phyloP scores from a whole-genome alignment of 1,140 invertebrate species.

The Brachystomella parvula region DNA sequence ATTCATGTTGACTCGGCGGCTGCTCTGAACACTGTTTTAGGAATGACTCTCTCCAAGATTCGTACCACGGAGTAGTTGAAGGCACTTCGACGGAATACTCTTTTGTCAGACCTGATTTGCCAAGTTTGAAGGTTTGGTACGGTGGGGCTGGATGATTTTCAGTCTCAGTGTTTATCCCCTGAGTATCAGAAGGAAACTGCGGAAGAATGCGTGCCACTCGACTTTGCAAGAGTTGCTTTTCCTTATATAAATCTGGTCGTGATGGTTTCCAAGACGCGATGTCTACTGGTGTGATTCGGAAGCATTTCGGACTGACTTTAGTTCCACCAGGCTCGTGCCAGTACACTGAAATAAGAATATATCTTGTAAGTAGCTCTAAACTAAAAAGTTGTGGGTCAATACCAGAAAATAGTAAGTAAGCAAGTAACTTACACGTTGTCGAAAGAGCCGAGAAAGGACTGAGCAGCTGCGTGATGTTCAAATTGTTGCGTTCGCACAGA shows the following conservation, averaged over 20 bases:
- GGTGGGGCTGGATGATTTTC: not conserved
- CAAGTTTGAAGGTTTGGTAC: not conserved
- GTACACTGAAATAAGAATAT: slow-evolving; percentile 19
- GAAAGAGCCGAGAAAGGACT: slow-evolving; percentile 78
- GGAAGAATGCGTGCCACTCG: slow-evolving; percentile 16
- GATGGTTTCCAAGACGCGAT: slow-evolving; percentile 29
- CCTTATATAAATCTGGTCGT: slow-evolving; percentile 19
- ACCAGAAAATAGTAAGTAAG: not conserved
- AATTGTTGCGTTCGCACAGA: slow-evolving; percentile 79
- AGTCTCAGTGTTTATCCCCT: not conserved
- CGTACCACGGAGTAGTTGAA: slow-evolving; percentile 83
- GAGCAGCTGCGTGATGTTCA: slow-evolving; percentile 78
- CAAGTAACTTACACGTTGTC: slow-evolving; percentile 41
- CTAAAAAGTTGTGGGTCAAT: slow-evolving; percentile 18
- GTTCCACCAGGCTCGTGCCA: slow-evolving; percentile 32
- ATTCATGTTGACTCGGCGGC: slow-evolving; percentile 67
- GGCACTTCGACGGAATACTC: slow-evolving; percentile 56
- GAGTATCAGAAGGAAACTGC: slow-evolving; percentile 29
- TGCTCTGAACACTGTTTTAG: slow-evolving; percentile 44
- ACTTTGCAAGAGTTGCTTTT: slow-evolving; percentile 19
- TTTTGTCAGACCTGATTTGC: not conserved
- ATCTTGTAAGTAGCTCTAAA: not conserved
- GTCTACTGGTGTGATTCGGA: slow-evolving; percentile 32
- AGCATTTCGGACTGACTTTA: slow-evolving; percentile 14
- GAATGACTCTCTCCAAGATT: slow-evolving; percentile 87